Base-by-base conservation (phyloP, 2,113 vertebrate genomes). In the Ivindomyrus marchei region DNA sequence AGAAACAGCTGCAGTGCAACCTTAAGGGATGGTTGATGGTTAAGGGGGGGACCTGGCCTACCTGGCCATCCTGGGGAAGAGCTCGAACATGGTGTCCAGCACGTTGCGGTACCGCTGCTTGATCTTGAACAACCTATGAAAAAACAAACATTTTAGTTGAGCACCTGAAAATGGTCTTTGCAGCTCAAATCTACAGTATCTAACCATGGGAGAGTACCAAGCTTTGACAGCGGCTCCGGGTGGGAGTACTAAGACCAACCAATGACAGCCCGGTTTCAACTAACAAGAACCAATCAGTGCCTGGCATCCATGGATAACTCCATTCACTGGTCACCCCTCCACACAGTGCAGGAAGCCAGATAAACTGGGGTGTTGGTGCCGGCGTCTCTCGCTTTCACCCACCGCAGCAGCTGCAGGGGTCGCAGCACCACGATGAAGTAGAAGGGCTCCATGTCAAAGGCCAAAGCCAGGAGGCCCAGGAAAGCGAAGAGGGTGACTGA, bases 1-100 rank as follows among this genome's bases (percentile, higher is more conserved):
- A 52, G 47, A 87, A 87, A n/a, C 11, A 27, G n/a, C 39, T 7
- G 21, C 9, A 49, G 84, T 39, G 66, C 39, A 10, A 1, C 50
- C 42, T 17, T 36, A 27, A 74, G 83, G 42, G 53, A 46, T 88
- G 74, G 70, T 50, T 19, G 91, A 52, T 85, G 21, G 31, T 5
- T 17, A 13, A 0, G 62, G 62, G 9, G 58, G 49, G 42, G 13
- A 2, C 0, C 50, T 15, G 13, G 9, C 6, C 84, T 95, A 98
- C 97, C 97, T 99, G 93, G 98, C 98, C 98, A 99, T 99, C 47
- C 98, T 95, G 0, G 98, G 98, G 77, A 99, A 97, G 90, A 99
- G 93, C 94, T 99, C 98, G 87, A 99, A 99, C 97, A 99, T 99
- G 85, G 98, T 99, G 93, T 99, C 98, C 95, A 99, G 93, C 70